Evolutionary conservation across 2,888 invertebrate genomes (phyloP).

Genomic region (Cataglyphis altisquamis): DNA sequence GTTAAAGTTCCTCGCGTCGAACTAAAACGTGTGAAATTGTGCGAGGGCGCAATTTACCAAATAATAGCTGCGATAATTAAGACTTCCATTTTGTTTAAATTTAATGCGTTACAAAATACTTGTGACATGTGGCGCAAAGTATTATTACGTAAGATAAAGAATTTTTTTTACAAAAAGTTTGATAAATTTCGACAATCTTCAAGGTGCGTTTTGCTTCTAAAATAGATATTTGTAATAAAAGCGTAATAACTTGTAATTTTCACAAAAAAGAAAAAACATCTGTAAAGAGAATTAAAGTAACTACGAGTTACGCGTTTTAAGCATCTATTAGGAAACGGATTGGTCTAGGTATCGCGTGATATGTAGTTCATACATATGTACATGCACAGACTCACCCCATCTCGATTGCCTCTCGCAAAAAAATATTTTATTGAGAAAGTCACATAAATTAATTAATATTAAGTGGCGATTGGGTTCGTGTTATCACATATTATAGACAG

Average conservation of each 20-base stretch:
- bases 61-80: conserved; percentile 13
- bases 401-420: conserved; percentile 26
- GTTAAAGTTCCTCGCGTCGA: conserved; percentile 29
- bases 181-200: conserved; percentile 1
- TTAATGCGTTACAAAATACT: conserved; percentile 7
- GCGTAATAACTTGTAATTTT: background rate
- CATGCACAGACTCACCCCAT: background rate
- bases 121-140: background rate
- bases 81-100: background rate
- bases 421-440: conserved; percentile 58
- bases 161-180: conserved; percentile 17
- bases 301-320: background rate
- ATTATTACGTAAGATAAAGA: conserved; percentile 20
- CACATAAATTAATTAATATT: conserved; percentile 64
- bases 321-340: background rate
- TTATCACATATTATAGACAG: conserved; percentile 69
- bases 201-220: background rate
- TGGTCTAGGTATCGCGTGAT: background rate
- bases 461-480: conserved; percentile 58
- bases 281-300: background rate
- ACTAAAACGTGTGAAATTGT: conserved; percentile 7
- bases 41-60: background rate
- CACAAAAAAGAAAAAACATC: background rate
- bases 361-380: background rate
- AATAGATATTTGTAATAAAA: background rate